phyloP scores from a whole-genome alignment of 2,797 vertebrate genomes.

The Pipistrellus pygmaeus region DNA sequence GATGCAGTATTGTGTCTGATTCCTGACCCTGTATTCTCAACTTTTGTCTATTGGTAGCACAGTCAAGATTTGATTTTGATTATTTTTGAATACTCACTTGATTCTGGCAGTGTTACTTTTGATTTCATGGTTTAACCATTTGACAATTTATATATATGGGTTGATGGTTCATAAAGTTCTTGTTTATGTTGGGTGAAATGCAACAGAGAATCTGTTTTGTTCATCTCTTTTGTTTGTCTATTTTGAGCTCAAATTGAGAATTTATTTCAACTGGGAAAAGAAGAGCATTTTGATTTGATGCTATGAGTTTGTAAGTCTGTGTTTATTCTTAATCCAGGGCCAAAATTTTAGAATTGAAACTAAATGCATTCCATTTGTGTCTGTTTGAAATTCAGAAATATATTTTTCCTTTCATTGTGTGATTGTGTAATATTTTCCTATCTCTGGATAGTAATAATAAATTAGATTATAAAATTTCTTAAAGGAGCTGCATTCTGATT shows the following conservation, averaged over 20 bases:
- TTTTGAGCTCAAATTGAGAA: conserved; percentile 23
- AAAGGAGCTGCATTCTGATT: conserved; percentile 6
- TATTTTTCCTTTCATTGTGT: background rate
- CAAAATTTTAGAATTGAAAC: conserved; percentile 1
- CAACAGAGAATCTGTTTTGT: background rate
- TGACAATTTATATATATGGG: background rate
- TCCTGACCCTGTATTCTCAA: background rate
- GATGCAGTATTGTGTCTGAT: background rate
- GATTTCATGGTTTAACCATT: background rate
- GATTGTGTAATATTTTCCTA: background rate
- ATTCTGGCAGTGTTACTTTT: background rate
- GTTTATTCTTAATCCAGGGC: background rate
- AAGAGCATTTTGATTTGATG: background rate
- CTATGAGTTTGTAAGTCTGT: background rate
- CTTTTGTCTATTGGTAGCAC: background rate
- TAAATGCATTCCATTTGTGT: no score
- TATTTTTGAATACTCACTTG: background rate
- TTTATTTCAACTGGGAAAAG: background rate
- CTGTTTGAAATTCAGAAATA: conserved; percentile 21
- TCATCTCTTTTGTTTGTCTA: background rate
- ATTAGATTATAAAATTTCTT: conserved; percentile 4
- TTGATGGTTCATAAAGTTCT: background rate
- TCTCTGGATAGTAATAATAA: background rate
- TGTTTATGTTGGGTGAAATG: background rate
- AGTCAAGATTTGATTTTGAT: background rate